Evolutionary conservation across 2,888 invertebrate genomes (phyloP), one percentile per base, ranked within the genome.

Genomic region (Hipparchia semele): DNA sequence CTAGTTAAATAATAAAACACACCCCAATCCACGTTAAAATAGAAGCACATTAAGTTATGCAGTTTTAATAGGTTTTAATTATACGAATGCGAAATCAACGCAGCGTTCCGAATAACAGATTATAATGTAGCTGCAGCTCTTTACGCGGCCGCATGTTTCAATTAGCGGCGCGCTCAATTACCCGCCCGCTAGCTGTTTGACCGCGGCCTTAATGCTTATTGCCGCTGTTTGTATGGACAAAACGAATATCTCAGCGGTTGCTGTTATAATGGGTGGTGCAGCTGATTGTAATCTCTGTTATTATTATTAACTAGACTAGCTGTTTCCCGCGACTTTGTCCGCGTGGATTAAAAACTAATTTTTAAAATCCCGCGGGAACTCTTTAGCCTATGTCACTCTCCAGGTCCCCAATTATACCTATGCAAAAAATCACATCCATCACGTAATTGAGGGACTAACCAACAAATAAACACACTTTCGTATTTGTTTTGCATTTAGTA

Each of bases 111-210:
- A 67, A 46, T 58, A 67, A 67, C 67, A 56, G 67, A 46, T 58
- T 54, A 67, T 56, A 67, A 39, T 39, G 67, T 33, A 33, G 54
- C 67, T 71, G 70, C 72, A 73, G 68, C 72, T 68, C 69, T 72
- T 66, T 60, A 75, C 61, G 68, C 53, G 68, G 67, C 75, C 74
- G 74, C 75, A 75, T 60, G 58, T 75, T 75, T 75, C 75, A 75
- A 75, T 75, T 75, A 75, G 72, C 69, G 54, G 60, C 13, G 33
- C 72, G 46, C 51, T 54, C 66, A 73, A 70, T 73, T 70, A 71
- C 62, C 73, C 60, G 65, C 73, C 53, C 73, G 54, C 71, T 71
- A 39, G 69, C 73, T 62, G 51, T 73, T 45, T 56, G 62, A 70
- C 75, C 75, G 39, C 70, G 61, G 58, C 71, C 65, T 75, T 75